Evolutionary conservation across 2,888 invertebrate species (phyloP), one percentile per base, ranked within the genome.

Genomic region (Phaonia tiefii): DNA sequence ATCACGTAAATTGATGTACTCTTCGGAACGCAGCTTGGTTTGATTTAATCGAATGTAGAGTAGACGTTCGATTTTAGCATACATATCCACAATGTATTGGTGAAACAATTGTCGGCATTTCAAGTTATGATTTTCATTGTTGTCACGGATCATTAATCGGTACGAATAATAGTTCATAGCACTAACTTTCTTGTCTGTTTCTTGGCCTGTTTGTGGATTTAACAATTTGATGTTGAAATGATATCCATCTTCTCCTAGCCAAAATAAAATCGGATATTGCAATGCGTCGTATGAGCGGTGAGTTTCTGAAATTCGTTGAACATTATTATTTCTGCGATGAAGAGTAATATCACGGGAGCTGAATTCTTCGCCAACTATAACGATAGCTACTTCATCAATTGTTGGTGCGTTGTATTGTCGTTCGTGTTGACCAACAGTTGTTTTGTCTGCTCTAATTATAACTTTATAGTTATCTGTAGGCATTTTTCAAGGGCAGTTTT

Each of bases 61-160:
- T n/a, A n/a, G n/a, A n/a, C n/a, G n/a, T n/a, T n/a, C n/a, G n/a
- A 78, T 60, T 71, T 78, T 78, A 44, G 37, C 8, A 39, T 75
- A 81, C 72, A 78, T 81, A 46, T 79, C 81, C 54, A 67, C 78
- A 46, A 78, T 78, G 25, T 60, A 78, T 78, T 83, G 76, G 51
- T 80, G 71, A 22, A 63, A 77, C 11, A 82, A 77, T 60, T 82
- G 60, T 0, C 54, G 63, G 25, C 71, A 44, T 44, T 44, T 44
- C n/a, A 44, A 44, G 2, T 8, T 44, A 11, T 44, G 44, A 44
- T 44, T 44, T 10, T 5, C 4, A 8, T 44, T 2, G 4, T 44
- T 5, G 11, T 5, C 44, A 8, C 44, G 4, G 2, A 44, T 44
- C 44, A 44, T 44, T 8, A 44, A 8, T 5, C 10, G 44, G 11